phyloP scores from a whole-genome alignment of 2,888 invertebrate genomes.

The Andrena bucephala region DNA sequence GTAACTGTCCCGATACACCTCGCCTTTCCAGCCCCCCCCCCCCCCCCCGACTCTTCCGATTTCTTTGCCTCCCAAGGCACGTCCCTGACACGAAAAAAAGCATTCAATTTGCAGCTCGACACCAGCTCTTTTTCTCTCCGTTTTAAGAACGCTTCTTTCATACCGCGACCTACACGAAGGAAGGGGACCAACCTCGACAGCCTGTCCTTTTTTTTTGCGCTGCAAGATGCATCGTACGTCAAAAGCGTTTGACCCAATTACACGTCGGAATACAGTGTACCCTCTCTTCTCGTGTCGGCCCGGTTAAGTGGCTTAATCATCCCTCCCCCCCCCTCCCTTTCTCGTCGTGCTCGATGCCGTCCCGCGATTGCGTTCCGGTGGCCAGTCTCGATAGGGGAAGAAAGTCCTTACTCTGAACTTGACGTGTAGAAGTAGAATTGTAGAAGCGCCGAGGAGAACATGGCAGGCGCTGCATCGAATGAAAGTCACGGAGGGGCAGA shows the following conservation, averaged over 20 bases:
- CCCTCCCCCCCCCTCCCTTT: background rate
- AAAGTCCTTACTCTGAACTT: background rate
- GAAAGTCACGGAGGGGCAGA: background rate
- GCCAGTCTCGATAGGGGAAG: background rate
- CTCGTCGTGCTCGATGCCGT: background rate
- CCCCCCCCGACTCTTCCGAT: no score
- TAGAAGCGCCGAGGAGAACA: background rate
- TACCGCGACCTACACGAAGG: slow-evolving; percentile 22
- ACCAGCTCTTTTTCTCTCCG: background rate
- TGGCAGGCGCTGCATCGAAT: no score
- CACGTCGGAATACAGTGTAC: slow-evolving; percentile 41
- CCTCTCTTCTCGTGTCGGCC: slow-evolving; percentile 42
- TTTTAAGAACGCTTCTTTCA: slow-evolving; percentile 10
- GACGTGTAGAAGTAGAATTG: background rate
- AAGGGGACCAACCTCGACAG: slow-evolving; percentile 24
- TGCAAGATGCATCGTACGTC: slow-evolving; percentile 28
- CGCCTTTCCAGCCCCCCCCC: no score
- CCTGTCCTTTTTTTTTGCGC: slow-evolving; percentile 16
- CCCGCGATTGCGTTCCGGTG: background rate
- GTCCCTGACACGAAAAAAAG: no score
- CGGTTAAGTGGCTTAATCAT: slow-evolving; percentile 25
- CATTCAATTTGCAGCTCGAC: background rate
- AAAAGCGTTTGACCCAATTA: slow-evolving; percentile 61
- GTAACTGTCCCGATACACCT: no score
- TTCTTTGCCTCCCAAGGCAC: no score